A percentile compares a stretch with the other conserved stretches of the same genome.
Conservation (phyloP, 2,113 vertebrate species). For the Lanius collurio region DNA sequence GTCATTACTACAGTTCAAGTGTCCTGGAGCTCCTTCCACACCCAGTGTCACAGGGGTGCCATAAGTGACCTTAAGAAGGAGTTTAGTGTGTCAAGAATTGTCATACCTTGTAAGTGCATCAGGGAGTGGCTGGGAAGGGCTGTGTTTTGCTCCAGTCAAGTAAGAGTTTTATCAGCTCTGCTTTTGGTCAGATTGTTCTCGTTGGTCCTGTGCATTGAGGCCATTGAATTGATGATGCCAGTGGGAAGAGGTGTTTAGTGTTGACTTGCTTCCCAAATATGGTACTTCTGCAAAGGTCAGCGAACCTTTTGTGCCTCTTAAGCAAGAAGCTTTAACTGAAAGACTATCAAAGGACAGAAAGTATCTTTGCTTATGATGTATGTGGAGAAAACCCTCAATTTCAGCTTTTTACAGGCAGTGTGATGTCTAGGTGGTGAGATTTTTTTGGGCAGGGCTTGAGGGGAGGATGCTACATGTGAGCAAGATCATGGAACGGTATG, state of each 20-base stretch:
- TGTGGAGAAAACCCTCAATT: background rate
- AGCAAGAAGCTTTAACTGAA: background rate
- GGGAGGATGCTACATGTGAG: background rate
- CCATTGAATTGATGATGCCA: accelerated
- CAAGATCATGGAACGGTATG: accelerated
- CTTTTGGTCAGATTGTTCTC: background rate
- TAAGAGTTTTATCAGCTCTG: background rate
- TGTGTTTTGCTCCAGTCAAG: background rate
- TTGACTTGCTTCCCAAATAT: background rate
- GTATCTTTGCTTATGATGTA: background rate
- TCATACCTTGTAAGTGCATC: background rate
- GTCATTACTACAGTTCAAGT: background rate
- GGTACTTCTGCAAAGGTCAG: background rate
- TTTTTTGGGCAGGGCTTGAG: background rate
- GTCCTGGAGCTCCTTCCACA: background rate
- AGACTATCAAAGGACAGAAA: background rate
- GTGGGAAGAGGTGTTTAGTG: background rate
- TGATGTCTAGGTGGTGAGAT: background rate
- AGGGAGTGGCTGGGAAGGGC: background rate
- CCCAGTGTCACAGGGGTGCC: background rate
- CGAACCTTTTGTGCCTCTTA: background rate
- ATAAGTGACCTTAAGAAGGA: background rate
- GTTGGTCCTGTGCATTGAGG: background rate
- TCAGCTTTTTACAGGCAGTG: background rate
- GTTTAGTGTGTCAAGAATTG: background rate